Percentiles rank a stretch among this genome's conserved stretches.
These are phyloP conservation scores for Formica selysi DNA, from an alignment of 1,140 invertebrate genomes.

Conservation along the genomic window DNA sequence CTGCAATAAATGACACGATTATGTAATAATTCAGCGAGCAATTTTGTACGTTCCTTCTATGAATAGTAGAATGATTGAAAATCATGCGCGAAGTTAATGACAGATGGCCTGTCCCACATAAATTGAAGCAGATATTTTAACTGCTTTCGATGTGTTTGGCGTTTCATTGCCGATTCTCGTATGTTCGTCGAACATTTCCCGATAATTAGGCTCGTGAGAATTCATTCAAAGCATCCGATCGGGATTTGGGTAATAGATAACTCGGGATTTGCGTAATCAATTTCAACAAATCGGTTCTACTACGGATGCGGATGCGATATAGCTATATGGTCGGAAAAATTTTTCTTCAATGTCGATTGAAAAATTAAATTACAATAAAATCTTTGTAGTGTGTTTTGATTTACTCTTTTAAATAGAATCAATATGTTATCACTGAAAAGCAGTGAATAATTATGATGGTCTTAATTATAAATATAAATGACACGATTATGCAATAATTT, in stretches of 20 bases:
- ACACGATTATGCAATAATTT: too few species aligned
- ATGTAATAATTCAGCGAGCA: background rate
- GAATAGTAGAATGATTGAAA: background rate
- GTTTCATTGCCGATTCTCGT: background rate
- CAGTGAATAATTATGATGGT: too few species aligned
- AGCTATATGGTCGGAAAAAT: background rate
- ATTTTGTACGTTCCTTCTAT: background rate
- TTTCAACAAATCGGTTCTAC: background rate
- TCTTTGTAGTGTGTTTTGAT: too few species aligned
- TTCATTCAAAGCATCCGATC: conserved; percentile 15
- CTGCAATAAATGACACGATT: conserved; percentile 8
- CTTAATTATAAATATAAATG: too few species aligned
- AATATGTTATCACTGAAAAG: too few species aligned
- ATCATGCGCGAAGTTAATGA: conserved; percentile 23
- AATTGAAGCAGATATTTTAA: conserved; percentile 44
- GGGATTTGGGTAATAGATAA: conserved; percentile 1
- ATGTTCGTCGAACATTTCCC: conserved; percentile 35
- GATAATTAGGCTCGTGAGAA: conserved; percentile 43
- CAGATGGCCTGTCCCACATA: conserved; percentile 15
- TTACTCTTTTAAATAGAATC: too few species aligned
- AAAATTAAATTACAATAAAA: background rate
- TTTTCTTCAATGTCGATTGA: background rate
- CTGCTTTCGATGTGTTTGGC: background rate
- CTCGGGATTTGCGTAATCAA: conserved; percentile 24
- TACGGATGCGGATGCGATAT: background rate